Percentiles rank a stretch among this genome's conserved stretches.
These are phyloP conservation scores for Sparidentex hasta DNA, from an alignment of 2,797 vertebrate species.

Conservation along the genomic window DNA sequence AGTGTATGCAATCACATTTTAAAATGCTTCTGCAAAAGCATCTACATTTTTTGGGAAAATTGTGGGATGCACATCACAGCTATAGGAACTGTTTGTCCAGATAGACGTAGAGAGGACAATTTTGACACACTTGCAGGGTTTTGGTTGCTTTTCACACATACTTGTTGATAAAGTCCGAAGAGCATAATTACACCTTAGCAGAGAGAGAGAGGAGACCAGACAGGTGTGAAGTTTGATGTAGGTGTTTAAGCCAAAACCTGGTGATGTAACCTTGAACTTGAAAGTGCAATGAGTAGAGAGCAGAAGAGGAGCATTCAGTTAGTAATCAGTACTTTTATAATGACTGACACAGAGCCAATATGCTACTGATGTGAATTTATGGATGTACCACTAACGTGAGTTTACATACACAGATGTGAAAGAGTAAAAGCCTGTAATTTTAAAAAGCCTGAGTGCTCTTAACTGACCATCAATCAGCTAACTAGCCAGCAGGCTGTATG, in stretches of 20 bases:
- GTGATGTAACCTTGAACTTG: background rate
- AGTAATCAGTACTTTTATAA: background rate
- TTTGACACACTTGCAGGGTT: slow-evolving; percentile 5
- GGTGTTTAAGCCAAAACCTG: slow-evolving; percentile 14
- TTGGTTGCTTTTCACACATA: slow-evolving; percentile 26
- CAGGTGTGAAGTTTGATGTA: slow-evolving; percentile 35
- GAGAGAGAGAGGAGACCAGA: background rate
- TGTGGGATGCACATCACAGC: background rate
- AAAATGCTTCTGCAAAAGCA: slow-evolving; percentile 11
- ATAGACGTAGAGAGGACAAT: background rate
- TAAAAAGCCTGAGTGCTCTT: no score
- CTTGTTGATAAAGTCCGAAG: slow-evolving; percentile 24
- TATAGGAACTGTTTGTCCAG: background rate
- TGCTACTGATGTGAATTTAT: no score
- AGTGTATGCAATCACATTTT: background rate
- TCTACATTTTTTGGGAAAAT: slow-evolving; percentile 4
- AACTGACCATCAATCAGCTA: no score
- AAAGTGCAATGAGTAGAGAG: background rate
- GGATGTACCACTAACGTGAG: no score
- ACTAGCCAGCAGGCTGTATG: no score
- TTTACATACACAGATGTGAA: no score
- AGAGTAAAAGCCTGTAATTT: no score
- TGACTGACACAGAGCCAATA: no score
- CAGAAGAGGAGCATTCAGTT: slow-evolving; percentile 21
- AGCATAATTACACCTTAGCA: slow-evolving; percentile 21